phyloP scores from a whole-genome alignment of 2,797 vertebrate species.

The Nyctalus aviator region DNA sequence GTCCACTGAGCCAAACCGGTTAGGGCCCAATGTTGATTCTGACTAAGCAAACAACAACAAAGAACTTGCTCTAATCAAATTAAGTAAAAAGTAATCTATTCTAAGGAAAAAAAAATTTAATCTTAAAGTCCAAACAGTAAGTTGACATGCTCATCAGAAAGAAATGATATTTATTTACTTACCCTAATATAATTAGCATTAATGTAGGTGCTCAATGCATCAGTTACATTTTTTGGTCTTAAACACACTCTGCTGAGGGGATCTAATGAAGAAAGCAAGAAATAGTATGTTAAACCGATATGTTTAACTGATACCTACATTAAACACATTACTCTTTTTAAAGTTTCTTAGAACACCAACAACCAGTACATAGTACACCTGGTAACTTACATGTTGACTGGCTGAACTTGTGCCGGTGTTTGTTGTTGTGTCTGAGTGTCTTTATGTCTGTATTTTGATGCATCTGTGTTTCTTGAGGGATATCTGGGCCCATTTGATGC shows the following conservation, averaged over 20 bases:
- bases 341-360: not conserved
- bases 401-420: not conserved
- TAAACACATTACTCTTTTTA: constrained; percentile 46
- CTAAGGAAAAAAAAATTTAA: not conserved
- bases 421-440: not conserved
- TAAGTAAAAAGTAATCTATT: constrained; percentile 7
- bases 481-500: not conserved
- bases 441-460: not conserved
- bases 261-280: constrained; percentile 89
- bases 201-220: constrained; percentile 95
- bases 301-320: not conserved
- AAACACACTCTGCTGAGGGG: constrained; percentile 96
- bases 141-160: not conserved
- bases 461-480: not conserved
- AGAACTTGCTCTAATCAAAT: not conserved
- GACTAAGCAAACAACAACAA: not conserved
- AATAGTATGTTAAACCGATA: constrained; percentile 66
- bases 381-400: not conserved
- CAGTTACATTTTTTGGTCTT: constrained; percentile 92
- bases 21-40: not conserved
- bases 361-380: not conserved
- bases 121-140: constrained; percentile 5
- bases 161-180: constrained; percentile 83
- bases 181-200: constrained; percentile 98
- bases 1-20: too few relatives aligned